These are phyloP conservation scores for Hemaris fuciformis DNA, from an alignment of 2,888 invertebrate species.

Conservation along the genomic window DNA sequence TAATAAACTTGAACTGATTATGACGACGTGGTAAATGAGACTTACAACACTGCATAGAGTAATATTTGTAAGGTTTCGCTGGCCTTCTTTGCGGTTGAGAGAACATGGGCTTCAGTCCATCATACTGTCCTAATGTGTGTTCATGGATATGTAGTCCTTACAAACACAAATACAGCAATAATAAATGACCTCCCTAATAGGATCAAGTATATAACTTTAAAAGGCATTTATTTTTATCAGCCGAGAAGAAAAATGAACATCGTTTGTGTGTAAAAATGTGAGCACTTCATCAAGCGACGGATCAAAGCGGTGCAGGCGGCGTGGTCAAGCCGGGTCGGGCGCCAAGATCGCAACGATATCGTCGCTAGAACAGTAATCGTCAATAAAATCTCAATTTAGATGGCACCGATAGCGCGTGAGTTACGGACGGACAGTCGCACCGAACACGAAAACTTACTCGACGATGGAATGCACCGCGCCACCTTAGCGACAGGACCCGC, in stretches of 20 bases:
- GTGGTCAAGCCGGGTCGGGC: conserved; percentile 58
- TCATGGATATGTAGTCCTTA: too few relatives aligned
- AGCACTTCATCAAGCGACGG: conserved; percentile 37
- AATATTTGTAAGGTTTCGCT: too few relatives aligned
- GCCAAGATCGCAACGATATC: conserved; percentile 81
- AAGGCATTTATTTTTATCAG: conserved; percentile 8
- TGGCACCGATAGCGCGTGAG: conserved; percentile 78
- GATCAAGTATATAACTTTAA: not conserved
- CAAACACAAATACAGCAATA: not conserved
- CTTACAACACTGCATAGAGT: too few relatives aligned
- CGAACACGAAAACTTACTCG: conserved; percentile 81
- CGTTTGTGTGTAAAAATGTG: conserved; percentile 16
- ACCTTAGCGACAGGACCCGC: conserved; percentile 75
- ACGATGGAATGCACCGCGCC: conserved; percentile 72
- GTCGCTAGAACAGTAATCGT: conserved; percentile 80
- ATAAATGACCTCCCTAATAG: not conserved
- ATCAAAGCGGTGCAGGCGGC: conserved; percentile 50
- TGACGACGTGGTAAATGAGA: too few relatives aligned
- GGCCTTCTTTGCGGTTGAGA: too few relatives aligned
- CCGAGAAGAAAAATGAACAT: conserved; percentile 9
- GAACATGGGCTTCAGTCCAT: too few relatives aligned
- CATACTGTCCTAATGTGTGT: not conserved
- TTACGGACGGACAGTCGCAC: conserved; percentile 73
- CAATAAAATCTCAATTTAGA: conserved; percentile 82
- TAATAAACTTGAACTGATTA: too few relatives aligned